These are phyloP conservation scores for Galemys pyrenaicus DNA, from an alignment of 2,113 vertebrate species.

Conservation along the genomic window DNA sequence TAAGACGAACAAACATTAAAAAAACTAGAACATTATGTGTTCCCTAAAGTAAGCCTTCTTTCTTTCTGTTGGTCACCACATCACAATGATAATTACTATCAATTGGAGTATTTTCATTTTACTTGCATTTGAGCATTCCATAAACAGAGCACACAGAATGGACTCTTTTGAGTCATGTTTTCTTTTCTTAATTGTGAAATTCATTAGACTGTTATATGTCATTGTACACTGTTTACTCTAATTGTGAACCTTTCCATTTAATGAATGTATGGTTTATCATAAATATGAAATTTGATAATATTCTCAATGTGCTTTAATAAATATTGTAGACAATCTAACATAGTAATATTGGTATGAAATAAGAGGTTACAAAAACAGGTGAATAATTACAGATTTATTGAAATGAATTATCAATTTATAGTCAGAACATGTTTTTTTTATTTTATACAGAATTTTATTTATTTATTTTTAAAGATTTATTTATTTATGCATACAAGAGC, in stretches of 20 bases:
- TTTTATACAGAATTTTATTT: background rate
- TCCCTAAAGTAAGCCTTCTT: background rate
- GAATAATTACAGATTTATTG: background rate
- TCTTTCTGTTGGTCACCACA: background rate
- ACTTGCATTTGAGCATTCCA: background rate
- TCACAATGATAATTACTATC: background rate
- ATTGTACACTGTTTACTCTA: background rate
- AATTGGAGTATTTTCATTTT: background rate
- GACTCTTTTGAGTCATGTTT: background rate
- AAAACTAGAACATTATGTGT: background rate
- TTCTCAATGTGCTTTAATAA: too few relatives aligned
- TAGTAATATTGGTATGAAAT: background rate
- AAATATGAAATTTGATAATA: too few relatives aligned
- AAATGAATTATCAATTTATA: too few relatives aligned
- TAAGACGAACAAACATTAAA: background rate
- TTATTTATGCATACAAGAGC: background rate
- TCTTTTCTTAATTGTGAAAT: background rate
- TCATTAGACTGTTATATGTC: background rate
- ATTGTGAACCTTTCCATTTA: background rate
- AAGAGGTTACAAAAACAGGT: background rate
- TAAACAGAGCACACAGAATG: background rate
- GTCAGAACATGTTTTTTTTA: background rate
- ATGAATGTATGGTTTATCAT: background rate
- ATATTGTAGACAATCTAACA: background rate
- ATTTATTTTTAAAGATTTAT: too few relatives aligned